Conservation (phyloP, 2,113 vertebrate genomes). For the Dicrurus megarhynchus region DNA sequence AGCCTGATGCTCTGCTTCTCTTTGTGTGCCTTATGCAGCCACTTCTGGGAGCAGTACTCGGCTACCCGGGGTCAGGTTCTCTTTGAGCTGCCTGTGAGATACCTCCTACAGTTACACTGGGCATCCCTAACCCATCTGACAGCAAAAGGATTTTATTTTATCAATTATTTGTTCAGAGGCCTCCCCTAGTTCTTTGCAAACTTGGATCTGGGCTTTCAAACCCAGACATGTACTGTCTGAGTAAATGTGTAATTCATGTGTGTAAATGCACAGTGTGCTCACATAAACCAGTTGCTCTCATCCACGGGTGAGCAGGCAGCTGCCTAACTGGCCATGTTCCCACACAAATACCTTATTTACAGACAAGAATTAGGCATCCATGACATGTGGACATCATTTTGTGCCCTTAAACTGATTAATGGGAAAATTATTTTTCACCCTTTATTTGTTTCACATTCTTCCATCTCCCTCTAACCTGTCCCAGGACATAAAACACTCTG, state of each 20-base stretch:
- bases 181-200: not conserved
- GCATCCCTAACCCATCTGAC: not conserved
- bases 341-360: not conserved
- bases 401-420: not conserved
- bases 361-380: not conserved
- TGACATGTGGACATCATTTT: not conserved
- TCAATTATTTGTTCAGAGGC: not conserved
- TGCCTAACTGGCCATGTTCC: not conserved
- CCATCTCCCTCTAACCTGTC: not conserved
- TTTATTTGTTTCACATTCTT: not conserved
- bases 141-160: not conserved
- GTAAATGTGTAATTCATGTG: not conserved
- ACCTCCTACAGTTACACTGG: not conserved
- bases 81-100: not conserved
- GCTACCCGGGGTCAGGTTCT: not conserved
- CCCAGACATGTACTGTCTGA: not conserved
- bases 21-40: not conserved
- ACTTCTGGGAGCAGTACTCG: not conserved
- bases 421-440: not conserved
- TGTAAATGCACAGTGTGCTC: not conserved
- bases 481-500: not conserved
- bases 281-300: conserved; percentile 16
- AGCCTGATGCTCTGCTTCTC: not conserved
- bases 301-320: not conserved
- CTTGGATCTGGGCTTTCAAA: not conserved